Conservation (phyloP, 2,797 vertebrate genomes). For the Calcarius lapponicus region DNA sequence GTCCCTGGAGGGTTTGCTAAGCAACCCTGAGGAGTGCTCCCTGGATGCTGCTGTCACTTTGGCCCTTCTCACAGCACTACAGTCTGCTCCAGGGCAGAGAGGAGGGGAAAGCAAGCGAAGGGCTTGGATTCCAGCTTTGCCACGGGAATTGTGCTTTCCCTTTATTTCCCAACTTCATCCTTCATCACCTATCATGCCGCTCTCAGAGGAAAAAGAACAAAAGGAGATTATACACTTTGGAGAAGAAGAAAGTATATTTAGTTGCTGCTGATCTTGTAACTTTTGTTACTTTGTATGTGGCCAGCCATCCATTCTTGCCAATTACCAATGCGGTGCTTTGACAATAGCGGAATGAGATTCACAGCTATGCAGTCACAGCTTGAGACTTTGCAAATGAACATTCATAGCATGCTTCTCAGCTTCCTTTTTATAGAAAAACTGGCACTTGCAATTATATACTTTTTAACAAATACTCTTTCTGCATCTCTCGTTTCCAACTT, state of each 20-base stretch:
- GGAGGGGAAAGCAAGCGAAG: not conserved
- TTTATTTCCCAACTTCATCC: not conserved
- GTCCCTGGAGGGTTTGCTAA: not conserved
- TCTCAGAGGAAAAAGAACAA: not conserved
- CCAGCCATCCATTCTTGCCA: conserved; percentile 61
- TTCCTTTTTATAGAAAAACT: conserved; percentile 62
- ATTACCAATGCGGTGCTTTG: conserved; percentile 41
- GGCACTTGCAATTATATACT: conserved; percentile 42
- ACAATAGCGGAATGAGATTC: conserved; percentile 60
- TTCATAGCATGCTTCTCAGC: conserved; percentile 51
- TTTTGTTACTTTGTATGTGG: conserved; percentile 49
- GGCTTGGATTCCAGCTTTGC: not conserved
- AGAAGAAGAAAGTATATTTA: conserved; percentile 37
- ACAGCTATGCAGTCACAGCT: conserved; percentile 58
- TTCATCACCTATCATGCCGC: not conserved
- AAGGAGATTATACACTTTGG: not conserved
- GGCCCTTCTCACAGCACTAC: fast-evolving
- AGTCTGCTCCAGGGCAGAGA: not conserved
- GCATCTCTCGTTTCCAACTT: conserved; percentile 16
- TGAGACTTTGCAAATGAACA: conserved; percentile 69
- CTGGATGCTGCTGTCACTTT: not conserved
- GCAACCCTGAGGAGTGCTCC: fast-evolving
- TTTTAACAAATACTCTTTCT: conserved; percentile 54
- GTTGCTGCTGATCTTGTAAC: conserved; percentile 49
- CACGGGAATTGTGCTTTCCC: not conserved